A percentile compares a stretch with the other conserved stretches of the same genome.
Evolutionary conservation across 2,113 vertebrate genomes (phyloP).

Genomic region (Baryphthengus martii): DNA sequence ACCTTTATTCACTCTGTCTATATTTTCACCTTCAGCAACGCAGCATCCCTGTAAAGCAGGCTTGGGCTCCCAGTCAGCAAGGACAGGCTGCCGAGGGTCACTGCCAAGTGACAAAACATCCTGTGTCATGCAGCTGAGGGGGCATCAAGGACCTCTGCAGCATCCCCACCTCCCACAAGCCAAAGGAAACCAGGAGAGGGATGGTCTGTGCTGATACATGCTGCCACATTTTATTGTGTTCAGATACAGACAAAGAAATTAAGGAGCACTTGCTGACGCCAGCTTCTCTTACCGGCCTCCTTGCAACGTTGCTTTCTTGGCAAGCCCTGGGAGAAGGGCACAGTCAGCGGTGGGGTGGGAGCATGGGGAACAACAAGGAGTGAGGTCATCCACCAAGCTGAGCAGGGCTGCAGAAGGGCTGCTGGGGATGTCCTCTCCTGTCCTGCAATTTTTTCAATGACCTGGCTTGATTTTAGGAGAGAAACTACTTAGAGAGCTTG

Average conservation of each 20-base stretch:
- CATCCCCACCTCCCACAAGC: background rate
- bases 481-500: background rate
- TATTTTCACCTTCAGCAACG: background rate
- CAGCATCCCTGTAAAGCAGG: background rate
- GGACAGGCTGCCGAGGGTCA: background rate
- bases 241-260: background rate
- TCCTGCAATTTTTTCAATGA: background rate
- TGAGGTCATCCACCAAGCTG: rapidly evolving
- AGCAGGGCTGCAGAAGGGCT: background rate
- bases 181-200: background rate
- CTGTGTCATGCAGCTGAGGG: background rate
- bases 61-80: background rate
- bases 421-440: rapidly evolving
- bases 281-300: background rate
- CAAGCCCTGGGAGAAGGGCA: background rate
- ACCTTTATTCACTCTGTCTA: rapidly evolving
- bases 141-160: background rate
- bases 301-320: background rate
- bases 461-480: background rate
- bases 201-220: background rate
- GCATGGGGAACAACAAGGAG: rapidly evolving
- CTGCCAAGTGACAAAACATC: background rate
- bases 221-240: background rate
- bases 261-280: background rate
- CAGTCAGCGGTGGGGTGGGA: background rate